Evolutionary conservation across 2,797 vertebrate genomes (phyloP), one percentile per base, ranked within the genome.

Genomic region (Poecilia gillii): DNA sequence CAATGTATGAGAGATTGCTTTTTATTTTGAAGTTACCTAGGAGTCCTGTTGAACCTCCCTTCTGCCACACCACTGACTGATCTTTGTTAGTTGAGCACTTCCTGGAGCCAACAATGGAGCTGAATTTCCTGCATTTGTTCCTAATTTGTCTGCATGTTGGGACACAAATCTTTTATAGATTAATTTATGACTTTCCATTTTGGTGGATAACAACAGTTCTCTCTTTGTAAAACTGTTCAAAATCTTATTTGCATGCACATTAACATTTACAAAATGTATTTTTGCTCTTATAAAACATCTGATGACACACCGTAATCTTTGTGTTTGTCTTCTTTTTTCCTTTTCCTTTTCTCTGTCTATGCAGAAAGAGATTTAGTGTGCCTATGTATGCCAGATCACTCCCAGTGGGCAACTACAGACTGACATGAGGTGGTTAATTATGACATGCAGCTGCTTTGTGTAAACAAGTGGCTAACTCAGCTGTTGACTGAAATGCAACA

Each of bases 101-200:
- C 57, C 45, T 59, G 74, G 20, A 0, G 57, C 20, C 12, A 46
- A 46, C 74, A 75, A 46, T 55, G 49, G 74, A 18, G n/a, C 57
- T 33, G 57, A 64, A 57, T 47, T 75, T 75, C 74, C 74, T 75
- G 55, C 28, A 14, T 75, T 75, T 75, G 57, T 75, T 75, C 28
- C n/a, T 25, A 23, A 59, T 28, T 45, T 45, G 33, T 45, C 39
- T 41, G 14, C 73, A 20, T n/a, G 39, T 39, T 41, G 73, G 20
- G 41, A 51, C 5, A 31, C 72, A 74, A 49, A 55, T 33, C 36
- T 39, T 55, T n/a, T 28, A 7, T 71, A 28, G 12, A 14, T 45
- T 6, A 2, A 45, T 45, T 45, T 71, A 43, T 28, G 28, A 28
- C 25, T 6, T 71, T 45, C 4, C 68, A 16, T 28, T 46, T 28